These are phyloP conservation scores for Drosophila acutilabella DNA, from an alignment of 2,888 invertebrate species.

Conservation along the genomic window DNA sequence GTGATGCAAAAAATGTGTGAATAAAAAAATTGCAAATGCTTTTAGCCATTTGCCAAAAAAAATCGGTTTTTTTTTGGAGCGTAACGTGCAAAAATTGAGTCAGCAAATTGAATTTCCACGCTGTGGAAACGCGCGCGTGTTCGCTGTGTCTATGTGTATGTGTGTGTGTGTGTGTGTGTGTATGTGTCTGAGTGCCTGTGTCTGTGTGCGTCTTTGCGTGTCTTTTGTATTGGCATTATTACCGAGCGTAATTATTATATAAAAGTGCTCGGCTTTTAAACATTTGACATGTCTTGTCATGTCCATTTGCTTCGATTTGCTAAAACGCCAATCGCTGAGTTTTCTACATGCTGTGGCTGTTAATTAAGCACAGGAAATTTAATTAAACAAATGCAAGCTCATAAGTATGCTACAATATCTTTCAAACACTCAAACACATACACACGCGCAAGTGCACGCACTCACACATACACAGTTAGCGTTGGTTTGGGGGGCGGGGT, in stretches of 20 bases:
- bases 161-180: slow-evolving; percentile 16
- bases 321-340: slow-evolving; percentile 1
- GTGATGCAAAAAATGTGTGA: neutral
- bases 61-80: slow-evolving; percentile 14
- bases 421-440: slow-evolving; percentile 30
- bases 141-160: slow-evolving; percentile 26
- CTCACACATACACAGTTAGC: slow-evolving; percentile 1
- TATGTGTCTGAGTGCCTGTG: slow-evolving; percentile 19
- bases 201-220: slow-evolving; percentile 30
- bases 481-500: neutral
- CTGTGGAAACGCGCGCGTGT: slow-evolving; percentile 51
- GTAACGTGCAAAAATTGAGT: slow-evolving; percentile 35
- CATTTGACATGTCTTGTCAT: slow-evolving; percentile 28
- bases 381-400: slow-evolving; percentile 61
- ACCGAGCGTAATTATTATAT: slow-evolving; percentile 66
- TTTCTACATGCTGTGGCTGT: neutral
- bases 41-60: neutral
- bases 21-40: neutral
- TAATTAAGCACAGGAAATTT: slow-evolving; percentile 38
- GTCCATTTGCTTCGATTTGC: slow-evolving; percentile 26
- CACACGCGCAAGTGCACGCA: slow-evolving; percentile 17
- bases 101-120: slow-evolving; percentile 42
- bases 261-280: slow-evolving; percentile 59
- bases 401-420: slow-evolving; percentile 68
- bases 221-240: slow-evolving; percentile 43